A percentile compares a stretch with the other conserved stretches of the same genome.
These are phyloP conservation scores for Pituophis catenifer DNA, from an alignment of 2,113 vertebrate genomes.

Conservation along the genomic window DNA sequence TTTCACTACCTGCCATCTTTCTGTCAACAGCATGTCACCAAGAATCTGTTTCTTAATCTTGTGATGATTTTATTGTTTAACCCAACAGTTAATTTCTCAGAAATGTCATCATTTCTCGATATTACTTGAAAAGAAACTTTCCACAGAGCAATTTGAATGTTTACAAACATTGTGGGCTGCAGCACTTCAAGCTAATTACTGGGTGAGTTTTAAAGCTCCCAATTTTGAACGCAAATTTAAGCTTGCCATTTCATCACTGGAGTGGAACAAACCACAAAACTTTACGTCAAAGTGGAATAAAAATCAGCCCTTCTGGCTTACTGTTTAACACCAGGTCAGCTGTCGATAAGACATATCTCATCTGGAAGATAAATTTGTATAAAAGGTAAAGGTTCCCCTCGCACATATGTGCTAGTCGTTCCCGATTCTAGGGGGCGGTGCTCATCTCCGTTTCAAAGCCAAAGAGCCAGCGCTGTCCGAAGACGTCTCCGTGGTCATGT, in stretches of 20 bases:
- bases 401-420: too few relatives aligned
- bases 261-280: not conserved
- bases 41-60: not conserved
- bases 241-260: not conserved
- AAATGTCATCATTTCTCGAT: not conserved
- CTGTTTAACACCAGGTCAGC: not conserved
- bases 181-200: not conserved
- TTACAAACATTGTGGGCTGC: not conserved
- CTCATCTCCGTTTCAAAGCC: too few relatives aligned
- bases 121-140: not conserved
- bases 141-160: not conserved
- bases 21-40: not conserved
- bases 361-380: too few relatives aligned
- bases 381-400: too few relatives aligned
- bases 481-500: too few relatives aligned
- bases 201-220: not conserved
- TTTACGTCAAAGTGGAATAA: not conserved
- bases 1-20: not conserved
- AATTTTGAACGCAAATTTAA: not conserved
- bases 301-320: not conserved
- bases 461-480: too few relatives aligned
- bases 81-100: not conserved
- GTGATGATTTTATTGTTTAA: not conserved
- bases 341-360: not conserved
- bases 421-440: too few relatives aligned